These are phyloP conservation scores for Oryctes rhinoceros DNA, from an alignment of 1,140 invertebrate genomes.

Conservation along the genomic window DNA sequence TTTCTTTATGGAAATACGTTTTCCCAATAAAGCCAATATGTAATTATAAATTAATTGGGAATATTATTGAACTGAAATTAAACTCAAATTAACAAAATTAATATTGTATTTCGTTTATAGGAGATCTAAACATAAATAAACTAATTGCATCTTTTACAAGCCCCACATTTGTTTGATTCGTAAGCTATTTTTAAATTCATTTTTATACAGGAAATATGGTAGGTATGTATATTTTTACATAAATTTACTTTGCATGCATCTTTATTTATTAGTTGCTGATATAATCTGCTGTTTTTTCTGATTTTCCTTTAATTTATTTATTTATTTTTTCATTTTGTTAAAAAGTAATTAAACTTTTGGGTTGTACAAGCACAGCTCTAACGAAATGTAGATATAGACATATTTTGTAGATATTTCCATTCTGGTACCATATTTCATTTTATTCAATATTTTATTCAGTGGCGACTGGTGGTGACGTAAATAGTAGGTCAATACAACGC, in stretches of 20 bases:
- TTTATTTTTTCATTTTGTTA: not conserved
- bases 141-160: slow-evolving; percentile 7
- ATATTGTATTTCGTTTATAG: not conserved
- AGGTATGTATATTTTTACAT: not conserved
- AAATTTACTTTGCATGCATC: not conserved
- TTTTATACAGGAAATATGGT: not conserved
- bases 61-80: slow-evolving; percentile 4
- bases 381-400: not conserved
- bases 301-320: not conserved
- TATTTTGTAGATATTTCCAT: not conserved
- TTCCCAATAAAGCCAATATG: not conserved
- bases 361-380: slow-evolving; percentile 17
- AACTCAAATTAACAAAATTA: not conserved
- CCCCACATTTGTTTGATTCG: not conserved
- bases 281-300: not conserved
- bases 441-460: not conserved
- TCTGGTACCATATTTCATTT: not conserved
- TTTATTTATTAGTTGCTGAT: not conserved
- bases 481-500: too few relatives aligned
- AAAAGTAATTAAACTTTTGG: too few relatives aligned
- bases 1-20: not conserved
- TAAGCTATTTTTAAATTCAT: not conserved
- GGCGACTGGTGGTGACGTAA: too few relatives aligned
- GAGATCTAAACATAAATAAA: not conserved
- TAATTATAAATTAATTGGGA: slow-evolving; percentile 16